Evolutionary conservation across 2,888 invertebrate species (phyloP), one percentile per base, ranked within the genome.

Genomic region (Dicyrtoma fusca): DNA sequence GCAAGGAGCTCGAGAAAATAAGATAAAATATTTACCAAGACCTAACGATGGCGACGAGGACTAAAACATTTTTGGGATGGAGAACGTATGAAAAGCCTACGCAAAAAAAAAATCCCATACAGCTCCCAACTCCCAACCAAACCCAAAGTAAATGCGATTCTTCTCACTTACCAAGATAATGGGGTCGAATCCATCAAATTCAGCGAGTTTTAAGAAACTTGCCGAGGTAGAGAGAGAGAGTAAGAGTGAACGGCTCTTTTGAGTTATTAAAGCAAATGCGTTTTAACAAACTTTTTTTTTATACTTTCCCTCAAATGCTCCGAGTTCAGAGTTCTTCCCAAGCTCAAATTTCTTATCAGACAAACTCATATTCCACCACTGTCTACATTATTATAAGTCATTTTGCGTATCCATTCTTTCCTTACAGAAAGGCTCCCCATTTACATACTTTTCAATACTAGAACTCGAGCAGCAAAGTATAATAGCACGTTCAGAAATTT

Each of bases 101-200:
- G n/a, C n/a, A n/a, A n/a, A 23, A 23, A 57, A 57, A 57, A 53
- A 57, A 57, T 57, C 14, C 57, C 57, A 57, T 57, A 57, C 23
- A 57, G 17, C 25, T 25, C 14, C 21, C 6, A 5, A 25, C 1
- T 10, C 55, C 55, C 10, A 11, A 13, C 13, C 10, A 11, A 13
- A 13, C 17, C n/a, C 19, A 21, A 21, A 55, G 53, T 21, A 17
- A 55, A 55, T 55, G 21, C 45, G 42, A 47, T 72, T 72, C 64
- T 61, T 19, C 66, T 57, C 59, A 57, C 65, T 57, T 69, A 59
- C 61, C 23, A 57, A 17, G 25, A 19, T 71, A 71, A 71, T 66
- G 71, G 65, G 19, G 42, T 65, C 17, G 47, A 71, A 71, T 71
- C 55, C 64, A 66, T 71, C 71, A 71, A 69, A 69, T 69, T 59